These are phyloP conservation scores for Muraenolepis orangiensis DNA, from an alignment of 2,797 vertebrate genomes.

Conservation along the genomic window DNA sequence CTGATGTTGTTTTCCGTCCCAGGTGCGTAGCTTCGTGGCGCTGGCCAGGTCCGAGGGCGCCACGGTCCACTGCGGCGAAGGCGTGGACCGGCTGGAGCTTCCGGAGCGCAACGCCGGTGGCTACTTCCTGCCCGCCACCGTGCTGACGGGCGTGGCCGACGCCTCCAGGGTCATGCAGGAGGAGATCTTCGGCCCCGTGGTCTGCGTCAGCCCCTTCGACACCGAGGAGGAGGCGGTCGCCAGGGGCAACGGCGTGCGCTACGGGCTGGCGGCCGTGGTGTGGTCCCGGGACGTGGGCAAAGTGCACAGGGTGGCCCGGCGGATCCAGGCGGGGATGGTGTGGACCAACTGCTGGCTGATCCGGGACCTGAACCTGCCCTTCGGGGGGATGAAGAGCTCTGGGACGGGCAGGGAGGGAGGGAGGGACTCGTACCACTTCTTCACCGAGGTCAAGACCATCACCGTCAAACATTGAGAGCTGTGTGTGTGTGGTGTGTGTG, in stretches of 20 bases:
- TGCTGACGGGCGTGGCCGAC: slow-evolving; percentile 82
- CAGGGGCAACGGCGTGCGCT: slow-evolving; percentile 85
- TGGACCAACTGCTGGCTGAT: slow-evolving; percentile 98
- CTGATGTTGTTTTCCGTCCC: background rate
- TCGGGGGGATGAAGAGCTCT: slow-evolving; percentile 94
- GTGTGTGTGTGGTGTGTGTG: background rate
- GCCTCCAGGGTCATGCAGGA: slow-evolving; percentile 90
- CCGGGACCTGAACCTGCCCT: slow-evolving; percentile 93
- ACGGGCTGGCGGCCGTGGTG: slow-evolving; percentile 85
- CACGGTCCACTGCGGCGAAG: slow-evolving; percentile 86
- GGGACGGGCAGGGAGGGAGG: slow-evolving; percentile 91
- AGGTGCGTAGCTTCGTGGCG: slow-evolving; percentile 86
- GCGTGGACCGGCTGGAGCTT: slow-evolving; percentile 80
- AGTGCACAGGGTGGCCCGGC: slow-evolving; percentile 82
- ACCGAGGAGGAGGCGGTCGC: slow-evolving; percentile 86
- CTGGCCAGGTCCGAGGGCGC: slow-evolving; percentile 85
- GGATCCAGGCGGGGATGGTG: slow-evolving; percentile 84
- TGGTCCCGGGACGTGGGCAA: slow-evolving; percentile 86
- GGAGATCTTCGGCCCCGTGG: slow-evolving; percentile 96
- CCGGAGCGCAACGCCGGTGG: slow-evolving; percentile 74
- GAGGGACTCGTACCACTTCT: slow-evolving; percentile 93
- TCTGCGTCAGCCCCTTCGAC: slow-evolving; percentile 86
- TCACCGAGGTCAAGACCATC: slow-evolving; percentile 93
- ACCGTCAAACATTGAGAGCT: slow-evolving; percentile 84
- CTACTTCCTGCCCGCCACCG: slow-evolving; percentile 90